Evolutionary conservation across 2,113 vertebrate genomes (phyloP).

Genomic region (Clarias macrocephalus): DNA sequence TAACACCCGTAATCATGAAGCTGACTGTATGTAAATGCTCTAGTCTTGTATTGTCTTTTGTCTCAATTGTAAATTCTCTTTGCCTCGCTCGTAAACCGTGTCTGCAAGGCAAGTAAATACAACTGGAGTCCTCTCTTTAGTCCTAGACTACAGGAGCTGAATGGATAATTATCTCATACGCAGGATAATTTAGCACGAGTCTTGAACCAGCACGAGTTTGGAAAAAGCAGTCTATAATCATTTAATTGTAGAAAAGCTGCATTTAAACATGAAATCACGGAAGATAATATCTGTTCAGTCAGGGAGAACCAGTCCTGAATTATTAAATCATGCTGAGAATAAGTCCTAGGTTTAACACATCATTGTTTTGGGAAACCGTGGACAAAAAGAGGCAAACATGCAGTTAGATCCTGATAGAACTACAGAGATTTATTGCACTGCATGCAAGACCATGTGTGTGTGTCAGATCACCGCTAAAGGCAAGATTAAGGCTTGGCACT

Average conservation of each 20-base stretch:
- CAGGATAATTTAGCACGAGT: constrained; percentile 1
- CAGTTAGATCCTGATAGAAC: neutral
- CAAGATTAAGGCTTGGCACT: neutral
- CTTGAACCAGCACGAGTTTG: neutral
- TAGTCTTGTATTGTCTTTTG: neutral
- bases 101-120: neutral
- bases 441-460: neutral
- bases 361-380: neutral
- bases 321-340: neutral
- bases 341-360: neutral
- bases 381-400: neutral
- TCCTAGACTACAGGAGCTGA: neutral
- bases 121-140: neutral
- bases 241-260: neutral
- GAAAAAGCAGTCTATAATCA: neutral
- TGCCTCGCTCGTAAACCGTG: too few relatives aligned
- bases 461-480: neutral
- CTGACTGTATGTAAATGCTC: neutral
- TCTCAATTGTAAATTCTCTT: neutral
- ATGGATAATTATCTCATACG: neutral
- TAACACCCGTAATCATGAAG: neutral
- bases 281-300: neutral
- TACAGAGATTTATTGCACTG: neutral
- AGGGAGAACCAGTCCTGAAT: neutral
- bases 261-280: neutral